Percentiles rank a stretch among this genome's conserved stretches.
These are phyloP conservation scores for Centruroides vittatus DNA, from an alignment of 1,140 invertebrate species.

Conservation along the genomic window DNA sequence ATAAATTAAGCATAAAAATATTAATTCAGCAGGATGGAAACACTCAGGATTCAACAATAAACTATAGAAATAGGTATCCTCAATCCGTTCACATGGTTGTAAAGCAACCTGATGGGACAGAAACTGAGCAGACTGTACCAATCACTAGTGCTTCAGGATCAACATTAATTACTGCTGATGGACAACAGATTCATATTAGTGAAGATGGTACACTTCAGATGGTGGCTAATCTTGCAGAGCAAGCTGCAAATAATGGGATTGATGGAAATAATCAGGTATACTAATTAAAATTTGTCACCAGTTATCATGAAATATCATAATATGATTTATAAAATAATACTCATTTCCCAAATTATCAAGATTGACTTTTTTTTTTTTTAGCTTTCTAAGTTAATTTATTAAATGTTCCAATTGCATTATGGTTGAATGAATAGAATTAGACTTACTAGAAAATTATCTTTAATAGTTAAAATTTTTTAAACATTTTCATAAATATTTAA, in stretches of 20 bases:
- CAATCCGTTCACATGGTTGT: slow-evolving; percentile 16
- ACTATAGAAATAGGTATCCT: neutral
- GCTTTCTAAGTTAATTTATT: too few species aligned
- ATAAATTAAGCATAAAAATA: too few species aligned
- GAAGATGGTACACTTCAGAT: slow-evolving; percentile 21
- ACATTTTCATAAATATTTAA: too few species aligned
- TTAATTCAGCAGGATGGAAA: slow-evolving; percentile 1
- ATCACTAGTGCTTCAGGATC: slow-evolving; percentile 1
- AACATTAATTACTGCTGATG: slow-evolving; percentile 15
- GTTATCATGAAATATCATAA: neutral
- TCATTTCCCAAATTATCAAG: too few species aligned
- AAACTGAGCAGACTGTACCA: slow-evolving; percentile 15
- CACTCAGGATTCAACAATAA: neutral
- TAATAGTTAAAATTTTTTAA: too few species aligned
- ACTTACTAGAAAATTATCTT: too few species aligned
- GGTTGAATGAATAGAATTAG: too few species aligned
- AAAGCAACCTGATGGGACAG: slow-evolving; percentile 14
- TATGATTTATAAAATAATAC: neutral
- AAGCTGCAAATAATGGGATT: slow-evolving; percentile 12
- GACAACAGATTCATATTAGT: slow-evolving; percentile 15
- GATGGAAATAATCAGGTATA: slow-evolving; percentile 27
- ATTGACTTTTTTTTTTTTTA: too few species aligned
- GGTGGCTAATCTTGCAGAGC: slow-evolving; percentile 25
- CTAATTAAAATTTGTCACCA: slow-evolving; percentile 16
- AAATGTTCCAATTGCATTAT: too few species aligned